Evolutionary conservation across 2,797 vertebrate genomes (phyloP), one percentile per base, ranked within the genome.

Genomic region (Cryptoblepharus egeriae): DNA sequence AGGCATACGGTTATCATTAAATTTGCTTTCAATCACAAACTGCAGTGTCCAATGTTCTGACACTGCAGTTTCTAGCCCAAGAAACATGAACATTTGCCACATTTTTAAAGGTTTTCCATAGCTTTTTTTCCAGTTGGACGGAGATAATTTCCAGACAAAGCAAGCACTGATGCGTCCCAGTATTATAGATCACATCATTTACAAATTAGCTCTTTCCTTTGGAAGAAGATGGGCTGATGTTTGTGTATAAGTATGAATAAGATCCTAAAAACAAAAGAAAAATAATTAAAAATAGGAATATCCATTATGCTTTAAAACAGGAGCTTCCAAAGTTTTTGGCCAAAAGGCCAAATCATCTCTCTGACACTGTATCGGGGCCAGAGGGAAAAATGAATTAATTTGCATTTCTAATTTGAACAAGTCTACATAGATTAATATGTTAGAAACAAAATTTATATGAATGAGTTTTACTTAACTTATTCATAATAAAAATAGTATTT

Each of bases 191-290:
- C 13, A 68, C n/a, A 30, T 0, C 0, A 15, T 64, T 97, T 90
- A 99, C 94, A 99, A 96, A 92, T 98, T 97, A 68, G 98, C 97
- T 0, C 96, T 96, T 5, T 95, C 95, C 72, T 88, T 95, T 35
- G 95, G 79, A n/a, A 96, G 39, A 79, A 96, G 6, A 0, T 89
- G 93, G 5, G 95, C 81, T 32, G 93, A 88, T 1, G 94, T 89
- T 87, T 94, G 96, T 30, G 90, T 88, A 49, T 97, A 98, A 0
- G 97, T 97, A 15, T 90, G 97, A n/a, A 97, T 87, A 0, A 92
- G 1, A 4, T 95, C 96, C 98, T 99, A 91, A 32, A 90, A 79
- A 74, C 3, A 58, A 74, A 16, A 2, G 67, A 28, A 82, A 52
- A 61, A 60, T 79, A 60, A 84, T 76, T 68, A 52, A 65, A n/a